These are phyloP conservation scores for Agrilus biguttatus DNA, from an alignment of 2,888 invertebrate species.

Conservation along the genomic window DNA sequence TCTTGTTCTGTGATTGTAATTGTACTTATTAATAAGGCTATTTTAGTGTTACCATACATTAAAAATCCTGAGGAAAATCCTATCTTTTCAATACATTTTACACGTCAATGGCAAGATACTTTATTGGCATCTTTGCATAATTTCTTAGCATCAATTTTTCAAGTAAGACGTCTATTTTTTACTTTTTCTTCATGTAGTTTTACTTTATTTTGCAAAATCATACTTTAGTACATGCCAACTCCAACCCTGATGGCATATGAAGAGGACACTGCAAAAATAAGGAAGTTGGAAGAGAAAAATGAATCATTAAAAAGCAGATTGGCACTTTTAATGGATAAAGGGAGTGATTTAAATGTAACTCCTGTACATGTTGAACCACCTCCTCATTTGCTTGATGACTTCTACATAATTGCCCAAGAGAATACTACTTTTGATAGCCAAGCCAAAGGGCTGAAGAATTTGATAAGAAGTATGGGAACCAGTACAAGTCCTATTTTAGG, in stretches of 20 bases:
- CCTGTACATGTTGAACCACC: conserved; percentile 55
- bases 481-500: conserved; percentile 68
- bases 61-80: conserved; percentile 86
- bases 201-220: background rate
- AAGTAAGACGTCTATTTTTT: conserved; percentile 31
- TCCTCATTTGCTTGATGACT: conserved; percentile 76
- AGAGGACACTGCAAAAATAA: conserved; percentile 67
- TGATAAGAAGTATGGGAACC: conserved; percentile 69
- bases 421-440: conserved; percentile 43
- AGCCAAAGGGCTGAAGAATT: conserved; percentile 60
- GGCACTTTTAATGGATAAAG: conserved; percentile 34
- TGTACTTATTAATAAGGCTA: conserved; percentile 5
- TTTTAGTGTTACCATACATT: conserved; percentile 78
- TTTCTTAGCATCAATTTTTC: conserved; percentile 78
- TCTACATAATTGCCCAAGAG: conserved; percentile 77
- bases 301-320: conserved; percentile 48
- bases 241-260: conserved; percentile 77
- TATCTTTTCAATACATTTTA: conserved; percentile 76
- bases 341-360: conserved; percentile 32
- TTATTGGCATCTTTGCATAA: conserved; percentile 82
- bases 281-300: conserved; percentile 73
- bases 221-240: conserved; percentile 64
- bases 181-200: background rate
- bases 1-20: conserved; percentile 1
- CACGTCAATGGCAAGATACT: conserved; percentile 91